Percentiles rank a stretch among this genome's conserved stretches.
Evolutionary conservation across 2,797 vertebrate species (phyloP).

Genomic region (Nyctalus aviator): DNA sequence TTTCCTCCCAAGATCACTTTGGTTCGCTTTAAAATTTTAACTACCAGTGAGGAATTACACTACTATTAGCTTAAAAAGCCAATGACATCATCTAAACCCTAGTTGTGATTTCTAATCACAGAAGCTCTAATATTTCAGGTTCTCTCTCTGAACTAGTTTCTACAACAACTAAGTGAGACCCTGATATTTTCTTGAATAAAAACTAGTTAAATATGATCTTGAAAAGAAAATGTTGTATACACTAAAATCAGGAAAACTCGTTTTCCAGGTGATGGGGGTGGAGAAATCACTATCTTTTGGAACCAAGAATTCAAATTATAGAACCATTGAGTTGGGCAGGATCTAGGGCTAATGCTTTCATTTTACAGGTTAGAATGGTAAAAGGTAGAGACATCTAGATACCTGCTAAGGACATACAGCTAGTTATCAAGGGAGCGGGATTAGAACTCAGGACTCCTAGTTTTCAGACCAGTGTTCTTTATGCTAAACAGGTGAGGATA

Average conservation of each 20-base stretch:
- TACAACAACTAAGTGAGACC: background rate
- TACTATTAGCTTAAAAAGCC: background rate
- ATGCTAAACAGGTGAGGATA: conserved; percentile 51
- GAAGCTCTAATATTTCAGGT: conserved; percentile 34
- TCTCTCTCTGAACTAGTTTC: conserved; percentile 34
- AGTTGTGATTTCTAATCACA: conserved; percentile 11
- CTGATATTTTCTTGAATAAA: conserved; percentile 37
- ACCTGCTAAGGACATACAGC: background rate
- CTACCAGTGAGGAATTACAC: conserved; percentile 19
- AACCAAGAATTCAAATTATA: conserved; percentile 32
- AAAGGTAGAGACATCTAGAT: conserved; percentile 45
- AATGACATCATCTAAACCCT: conserved; percentile 13
- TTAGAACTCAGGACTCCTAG: conserved; percentile 51
- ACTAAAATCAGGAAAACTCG: conserved; percentile 45
- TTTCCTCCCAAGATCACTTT: conserved; percentile 19
- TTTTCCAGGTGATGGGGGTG: background rate
- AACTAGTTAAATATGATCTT: conserved; percentile 31
- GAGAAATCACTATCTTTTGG: conserved; percentile 31
- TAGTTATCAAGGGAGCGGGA: conserved; percentile 43
- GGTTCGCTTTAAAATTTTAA: conserved; percentile 38
- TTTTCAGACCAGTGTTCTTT: conserved; percentile 66
- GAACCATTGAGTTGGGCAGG: background rate
- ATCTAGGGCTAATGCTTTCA: background rate
- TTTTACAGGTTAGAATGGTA: conserved; percentile 10
- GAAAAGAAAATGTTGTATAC: background rate